Conservation (phyloP, 2,113 vertebrate species). For the Gasterosteus nipponicus region DNA sequence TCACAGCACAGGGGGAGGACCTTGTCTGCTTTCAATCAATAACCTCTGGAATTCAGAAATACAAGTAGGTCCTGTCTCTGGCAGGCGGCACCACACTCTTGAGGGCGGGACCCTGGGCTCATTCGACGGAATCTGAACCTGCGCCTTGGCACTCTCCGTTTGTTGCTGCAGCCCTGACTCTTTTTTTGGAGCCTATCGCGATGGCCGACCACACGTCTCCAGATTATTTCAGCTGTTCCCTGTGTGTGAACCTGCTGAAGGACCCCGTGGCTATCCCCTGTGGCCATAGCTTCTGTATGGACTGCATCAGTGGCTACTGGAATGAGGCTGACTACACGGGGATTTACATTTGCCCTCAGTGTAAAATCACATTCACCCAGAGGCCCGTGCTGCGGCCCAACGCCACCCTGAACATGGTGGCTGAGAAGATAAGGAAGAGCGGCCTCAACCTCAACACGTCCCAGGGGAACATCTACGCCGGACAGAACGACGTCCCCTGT, state of each 20-base stretch:
- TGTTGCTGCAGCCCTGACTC: constrained; percentile 57
- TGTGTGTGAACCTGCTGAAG: constrained; percentile 79
- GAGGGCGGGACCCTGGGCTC: constrained; percentile 68
- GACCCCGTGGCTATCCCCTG: constrained; percentile 85
- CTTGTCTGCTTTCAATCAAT: constrained; percentile 85
- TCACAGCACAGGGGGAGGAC: constrained; percentile 75
- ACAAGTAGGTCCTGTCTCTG: constrained; percentile 80
- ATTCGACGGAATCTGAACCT: constrained; percentile 50
- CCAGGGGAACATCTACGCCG: constrained; percentile 73
- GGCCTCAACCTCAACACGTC: constrained; percentile 45
- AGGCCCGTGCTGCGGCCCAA: constrained; percentile 84
- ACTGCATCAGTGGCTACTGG: constrained; percentile 86
- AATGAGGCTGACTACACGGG: constrained; percentile 87
- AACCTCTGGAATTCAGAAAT: constrained; percentile 85
- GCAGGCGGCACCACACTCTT: constrained; percentile 71
- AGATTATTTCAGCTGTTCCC: constrained; percentile 83
- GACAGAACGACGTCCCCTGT: constrained; percentile 75
- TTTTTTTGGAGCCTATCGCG: constrained; percentile 35
- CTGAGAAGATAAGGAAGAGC: constrained; percentile 85
- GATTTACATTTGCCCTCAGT: constrained; percentile 85
- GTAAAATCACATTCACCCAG: constrained; percentile 85
- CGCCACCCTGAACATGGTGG: constrained; percentile 83
- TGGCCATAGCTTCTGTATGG: constrained; percentile 86
- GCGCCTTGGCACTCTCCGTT: constrained; percentile 44
- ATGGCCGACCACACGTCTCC: constrained; percentile 82